Evolutionary conservation across 2,888 invertebrate species (phyloP).

Genomic region (Autographa gamma): DNA sequence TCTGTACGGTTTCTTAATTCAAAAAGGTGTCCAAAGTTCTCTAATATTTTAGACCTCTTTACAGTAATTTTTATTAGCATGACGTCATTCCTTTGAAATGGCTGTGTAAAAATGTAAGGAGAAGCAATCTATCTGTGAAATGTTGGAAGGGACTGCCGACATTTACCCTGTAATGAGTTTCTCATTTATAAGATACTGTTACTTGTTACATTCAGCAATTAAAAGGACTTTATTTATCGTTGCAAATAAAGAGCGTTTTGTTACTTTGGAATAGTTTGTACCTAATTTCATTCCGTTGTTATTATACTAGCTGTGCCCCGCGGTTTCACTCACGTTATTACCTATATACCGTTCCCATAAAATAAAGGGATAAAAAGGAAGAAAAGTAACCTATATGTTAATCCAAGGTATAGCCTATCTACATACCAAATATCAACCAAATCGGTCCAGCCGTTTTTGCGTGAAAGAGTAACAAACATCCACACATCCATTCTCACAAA

Average conservation of each 20-base stretch:
- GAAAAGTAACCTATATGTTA: too few relatives aligned
- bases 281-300: too few relatives aligned
- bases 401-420: too few relatives aligned
- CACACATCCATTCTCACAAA: too few relatives aligned
- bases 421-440: too few relatives aligned
- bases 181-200: not conserved
- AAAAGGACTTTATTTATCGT: not conserved
- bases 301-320: too few relatives aligned
- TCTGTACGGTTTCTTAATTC: constrained; percentile 46
- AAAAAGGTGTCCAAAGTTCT: constrained; percentile 57
- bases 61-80: constrained; percentile 48
- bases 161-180: not conserved
- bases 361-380: too few relatives aligned
- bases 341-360: too few relatives aligned
- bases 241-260: not conserved
- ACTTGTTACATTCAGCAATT: not conserved
- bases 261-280: not conserved
- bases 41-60: constrained; percentile 54
- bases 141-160: constrained; percentile 8
- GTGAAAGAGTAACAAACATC: too few relatives aligned
- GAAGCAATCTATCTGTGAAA: constrained; percentile 16
- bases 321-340: too few relatives aligned
- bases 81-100: constrained; percentile 28
- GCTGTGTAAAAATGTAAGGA: constrained; percentile 12
- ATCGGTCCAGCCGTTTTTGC: too few relatives aligned